Conservation (phyloP, 2,113 vertebrate species). For the Cervus canadensis region DNA sequence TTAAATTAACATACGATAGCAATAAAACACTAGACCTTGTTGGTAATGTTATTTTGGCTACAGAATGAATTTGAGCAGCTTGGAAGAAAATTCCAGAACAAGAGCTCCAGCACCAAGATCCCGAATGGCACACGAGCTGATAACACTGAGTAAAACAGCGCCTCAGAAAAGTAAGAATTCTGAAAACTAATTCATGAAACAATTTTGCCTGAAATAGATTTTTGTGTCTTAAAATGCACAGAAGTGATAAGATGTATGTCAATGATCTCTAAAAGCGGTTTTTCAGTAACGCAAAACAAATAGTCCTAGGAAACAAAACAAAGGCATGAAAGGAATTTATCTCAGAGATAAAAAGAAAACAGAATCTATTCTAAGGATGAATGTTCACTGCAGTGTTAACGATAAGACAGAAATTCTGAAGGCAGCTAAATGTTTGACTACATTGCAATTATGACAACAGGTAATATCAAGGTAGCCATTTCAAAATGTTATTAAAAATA, state of each 20-base stretch:
- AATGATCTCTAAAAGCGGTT: not conserved
- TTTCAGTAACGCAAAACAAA: not conserved
- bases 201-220: not conserved
- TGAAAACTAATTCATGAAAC: not conserved
- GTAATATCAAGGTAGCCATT: not conserved
- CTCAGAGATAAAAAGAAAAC: not conserved
- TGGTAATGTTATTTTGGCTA: not conserved
- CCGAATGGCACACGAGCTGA: accelerated
- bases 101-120: not conserved
- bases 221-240: not conserved
- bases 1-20: not conserved
- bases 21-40: not conserved
- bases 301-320: not conserved
- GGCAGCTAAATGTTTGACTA: not conserved
- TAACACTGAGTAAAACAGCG: accelerated
- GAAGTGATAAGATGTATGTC: not conserved
- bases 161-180: not conserved
- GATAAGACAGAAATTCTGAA: not conserved
- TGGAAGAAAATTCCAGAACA: not conserved
- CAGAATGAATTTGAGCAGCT: not conserved
- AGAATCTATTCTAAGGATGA: not conserved
- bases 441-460: accelerated
- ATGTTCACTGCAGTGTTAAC: not conserved
- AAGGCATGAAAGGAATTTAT: not conserved
- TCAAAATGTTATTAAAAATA: not conserved